phyloP scores from a whole-genome alignment of 2,888 invertebrate species.

The Apamea crenata region DNA sequence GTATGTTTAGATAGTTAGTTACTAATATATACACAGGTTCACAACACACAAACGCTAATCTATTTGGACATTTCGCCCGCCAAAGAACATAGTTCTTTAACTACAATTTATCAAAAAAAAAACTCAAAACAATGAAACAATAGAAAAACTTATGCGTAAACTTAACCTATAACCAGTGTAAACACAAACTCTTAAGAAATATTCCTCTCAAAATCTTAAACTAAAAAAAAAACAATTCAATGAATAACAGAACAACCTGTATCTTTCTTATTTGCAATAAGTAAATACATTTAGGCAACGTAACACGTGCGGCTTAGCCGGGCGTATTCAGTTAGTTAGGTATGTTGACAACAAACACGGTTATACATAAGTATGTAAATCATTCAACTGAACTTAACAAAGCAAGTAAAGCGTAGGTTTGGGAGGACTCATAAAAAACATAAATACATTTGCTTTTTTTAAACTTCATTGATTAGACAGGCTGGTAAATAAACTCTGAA shows the following conservation, averaged over 20 bases:
- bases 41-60: neutral
- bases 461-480: neutral
- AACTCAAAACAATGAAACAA: neutral
- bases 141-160: neutral
- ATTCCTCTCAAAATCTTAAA: neutral
- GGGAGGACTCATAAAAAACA: neutral
- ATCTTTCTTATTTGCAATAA: neutral
- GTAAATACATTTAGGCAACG: neutral
- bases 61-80: neutral
- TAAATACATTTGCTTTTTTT: neutral
- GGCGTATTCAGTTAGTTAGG: neutral
- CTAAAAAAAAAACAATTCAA: neutral
- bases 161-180: neutral
- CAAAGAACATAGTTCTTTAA: conserved; percentile 1
- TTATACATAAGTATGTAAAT: neutral
- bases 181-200: neutral
- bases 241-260: neutral
- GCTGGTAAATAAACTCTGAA: neutral
- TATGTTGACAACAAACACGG: neutral
- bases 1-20: too few relatives aligned
- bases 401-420: neutral
- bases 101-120: neutral
- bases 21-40: too few relatives aligned
- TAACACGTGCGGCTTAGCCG: neutral
- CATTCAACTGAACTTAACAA: neutral